These are phyloP conservation scores for Chiridota heheva DNA, from an alignment of 35 echinoderm and acorn worm species.

Conservation along the genomic window DNA sequence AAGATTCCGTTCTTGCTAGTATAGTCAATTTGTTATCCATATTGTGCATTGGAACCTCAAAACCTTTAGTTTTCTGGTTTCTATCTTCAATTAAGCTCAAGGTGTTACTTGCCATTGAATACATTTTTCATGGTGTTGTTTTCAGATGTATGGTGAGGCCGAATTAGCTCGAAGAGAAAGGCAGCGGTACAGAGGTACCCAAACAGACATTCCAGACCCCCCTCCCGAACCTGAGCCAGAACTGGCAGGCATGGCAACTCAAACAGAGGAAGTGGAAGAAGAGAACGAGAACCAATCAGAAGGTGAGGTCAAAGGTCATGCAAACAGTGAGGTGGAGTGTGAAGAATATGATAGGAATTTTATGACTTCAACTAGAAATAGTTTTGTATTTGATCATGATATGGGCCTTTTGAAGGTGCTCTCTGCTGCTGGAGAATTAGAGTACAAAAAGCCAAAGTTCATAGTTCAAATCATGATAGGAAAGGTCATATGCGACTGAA, in stretches of 20 bases:
- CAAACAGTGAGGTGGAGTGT: background rate
- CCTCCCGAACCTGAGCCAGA: slow-evolving; percentile 74
- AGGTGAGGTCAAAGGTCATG: slow-evolving; percentile 48
- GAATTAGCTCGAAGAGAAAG: slow-evolving; percentile 81
- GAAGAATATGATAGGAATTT: slow-evolving; percentile 10
- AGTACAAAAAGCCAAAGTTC: too few species aligned
- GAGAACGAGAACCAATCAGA: slow-evolving; percentile 45
- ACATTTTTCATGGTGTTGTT: background rate
- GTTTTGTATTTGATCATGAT: background rate
- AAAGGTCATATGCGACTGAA: too few species aligned
- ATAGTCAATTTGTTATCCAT: too few species aligned
- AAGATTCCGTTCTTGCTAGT: too few species aligned
- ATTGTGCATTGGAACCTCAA: too few species aligned
- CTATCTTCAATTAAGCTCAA: too few species aligned
- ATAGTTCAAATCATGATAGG: too few species aligned
- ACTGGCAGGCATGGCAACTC: slow-evolving; percentile 55
- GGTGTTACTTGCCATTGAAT: too few species aligned
- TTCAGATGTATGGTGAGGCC: slow-evolving; percentile 89
- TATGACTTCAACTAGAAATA: background rate
- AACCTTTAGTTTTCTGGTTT: too few species aligned
- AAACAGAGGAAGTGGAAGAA: slow-evolving; percentile 54
- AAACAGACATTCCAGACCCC: slow-evolving; percentile 61
- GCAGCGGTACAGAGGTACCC: slow-evolving; percentile 78
- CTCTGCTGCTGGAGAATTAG: too few species aligned
- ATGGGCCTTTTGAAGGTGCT: too few species aligned